Conservation (phyloP, 2,797 vertebrate genomes). For the Hydrophis major region DNA sequence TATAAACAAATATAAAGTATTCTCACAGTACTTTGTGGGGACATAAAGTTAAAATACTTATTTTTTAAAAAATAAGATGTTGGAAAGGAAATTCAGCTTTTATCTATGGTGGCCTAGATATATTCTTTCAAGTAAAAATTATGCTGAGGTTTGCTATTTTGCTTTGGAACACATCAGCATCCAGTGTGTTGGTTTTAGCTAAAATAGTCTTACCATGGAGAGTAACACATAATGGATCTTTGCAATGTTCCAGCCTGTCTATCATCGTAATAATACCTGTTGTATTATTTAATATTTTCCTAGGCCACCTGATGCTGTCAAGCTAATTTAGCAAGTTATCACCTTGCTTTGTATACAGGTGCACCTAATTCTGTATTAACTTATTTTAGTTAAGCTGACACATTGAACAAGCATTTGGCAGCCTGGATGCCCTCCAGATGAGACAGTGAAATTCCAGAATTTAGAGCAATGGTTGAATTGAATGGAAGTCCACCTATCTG, state of each 20-base stretch:
- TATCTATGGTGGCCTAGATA: neutral
- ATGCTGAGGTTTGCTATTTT: neutral
- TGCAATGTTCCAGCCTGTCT: neutral
- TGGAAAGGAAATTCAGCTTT: neutral
- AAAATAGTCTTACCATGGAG: neutral
- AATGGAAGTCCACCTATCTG: neutral
- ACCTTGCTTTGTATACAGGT: constrained; percentile 45
- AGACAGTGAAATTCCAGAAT: neutral
- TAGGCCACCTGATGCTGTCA: constrained; percentile 25
- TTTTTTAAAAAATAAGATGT: neutral
- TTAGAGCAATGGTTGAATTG: neutral
- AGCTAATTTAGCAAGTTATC: too few species aligned
- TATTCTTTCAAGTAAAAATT: neutral
- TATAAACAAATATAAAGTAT: neutral
- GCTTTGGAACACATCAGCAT: neutral
- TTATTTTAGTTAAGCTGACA: constrained; percentile 47
- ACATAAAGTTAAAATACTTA: neutral
- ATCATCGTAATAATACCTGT: neutral
- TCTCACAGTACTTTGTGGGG: neutral
- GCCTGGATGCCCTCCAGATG: neutral
- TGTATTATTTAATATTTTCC: constrained; percentile 31
- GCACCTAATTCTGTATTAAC: constrained; percentile 51
- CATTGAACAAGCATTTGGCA: neutral
- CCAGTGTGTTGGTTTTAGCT: neutral
- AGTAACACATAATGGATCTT: neutral